Evolutionary conservation across 2,888 invertebrate genomes (phyloP).

Genomic region (Lottia gigantea): DNA sequence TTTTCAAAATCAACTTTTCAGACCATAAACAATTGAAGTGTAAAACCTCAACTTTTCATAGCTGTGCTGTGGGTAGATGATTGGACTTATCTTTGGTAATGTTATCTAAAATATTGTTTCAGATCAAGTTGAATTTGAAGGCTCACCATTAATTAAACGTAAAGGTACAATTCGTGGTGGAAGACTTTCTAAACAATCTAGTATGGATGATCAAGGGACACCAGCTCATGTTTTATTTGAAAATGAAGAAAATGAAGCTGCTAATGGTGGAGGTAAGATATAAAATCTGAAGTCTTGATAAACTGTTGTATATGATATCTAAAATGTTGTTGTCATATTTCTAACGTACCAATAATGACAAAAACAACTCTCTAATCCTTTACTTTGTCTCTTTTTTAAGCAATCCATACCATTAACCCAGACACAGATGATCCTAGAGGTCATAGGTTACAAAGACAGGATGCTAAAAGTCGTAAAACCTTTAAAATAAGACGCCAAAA

Average conservation of each 20-base stretch:
- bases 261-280: conserved; percentile 44
- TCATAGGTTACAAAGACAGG: conserved; percentile 84
- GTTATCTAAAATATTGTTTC: conserved; percentile 12
- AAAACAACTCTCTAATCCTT: too few species aligned
- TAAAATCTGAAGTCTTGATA: too few species aligned
- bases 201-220: conserved; percentile 41
- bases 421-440: conserved; percentile 49
- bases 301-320: too few species aligned
- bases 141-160: conserved; percentile 48
- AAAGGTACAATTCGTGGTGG: conserved; percentile 58
- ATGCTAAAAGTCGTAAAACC: conserved; percentile 93
- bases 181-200: conserved; percentile 51
- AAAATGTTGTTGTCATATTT: too few species aligned
- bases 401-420: conserved; percentile 12
- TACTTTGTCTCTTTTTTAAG: not conserved
- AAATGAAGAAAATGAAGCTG: conserved; percentile 46
- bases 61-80: too few species aligned
- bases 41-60: too few species aligned
- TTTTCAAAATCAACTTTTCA: too few species aligned
- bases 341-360: too few species aligned
- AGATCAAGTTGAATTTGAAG: conserved; percentile 35
- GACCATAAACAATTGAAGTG: too few species aligned
- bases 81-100: not conserved
- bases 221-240: conserved; percentile 53
- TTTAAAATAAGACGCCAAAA: conserved; percentile 75